A percentile compares a stretch with the other conserved stretches of the same genome.
These are phyloP conservation scores for Pitangus sulphuratus DNA, from an alignment of 2,797 vertebrate species.

Conservation along the genomic window DNA sequence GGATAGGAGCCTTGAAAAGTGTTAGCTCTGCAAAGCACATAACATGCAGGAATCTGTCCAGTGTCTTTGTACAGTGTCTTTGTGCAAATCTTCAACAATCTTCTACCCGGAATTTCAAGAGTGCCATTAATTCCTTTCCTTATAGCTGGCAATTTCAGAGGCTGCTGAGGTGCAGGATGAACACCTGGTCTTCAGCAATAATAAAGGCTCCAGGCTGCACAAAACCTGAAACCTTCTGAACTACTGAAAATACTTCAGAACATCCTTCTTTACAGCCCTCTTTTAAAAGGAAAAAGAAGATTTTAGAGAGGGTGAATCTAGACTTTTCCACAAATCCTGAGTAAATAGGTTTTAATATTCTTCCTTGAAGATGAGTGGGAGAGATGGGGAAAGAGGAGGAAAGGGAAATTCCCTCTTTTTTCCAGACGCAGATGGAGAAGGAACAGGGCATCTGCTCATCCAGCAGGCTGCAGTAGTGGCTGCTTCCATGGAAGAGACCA, in stretches of 20 bases:
- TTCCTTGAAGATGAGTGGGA: constrained; percentile 6
- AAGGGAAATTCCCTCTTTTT: constrained; percentile 29
- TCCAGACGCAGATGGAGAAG: background rate
- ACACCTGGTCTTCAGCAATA: background rate
- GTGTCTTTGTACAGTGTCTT: background rate
- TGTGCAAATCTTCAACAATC: background rate
- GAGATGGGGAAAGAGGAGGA: background rate
- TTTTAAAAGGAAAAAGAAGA: background rate
- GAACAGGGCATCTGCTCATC: constrained; percentile 42
- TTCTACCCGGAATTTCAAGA: background rate
- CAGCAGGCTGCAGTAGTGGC: background rate
- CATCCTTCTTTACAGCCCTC: background rate
- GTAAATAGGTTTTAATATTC: background rate
- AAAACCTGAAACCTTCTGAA: background rate
- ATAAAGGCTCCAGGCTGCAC: background rate
- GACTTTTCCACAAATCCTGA: background rate
- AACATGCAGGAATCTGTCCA: background rate
- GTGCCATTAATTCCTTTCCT: background rate
- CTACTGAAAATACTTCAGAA: background rate
- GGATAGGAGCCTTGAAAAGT: background rate
- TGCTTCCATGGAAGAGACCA: background rate
- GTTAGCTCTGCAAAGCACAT: background rate
- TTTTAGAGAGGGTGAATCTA: background rate
- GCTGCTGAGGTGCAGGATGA: background rate
- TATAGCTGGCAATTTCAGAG: background rate